A percentile compares a stretch with the other conserved stretches of the same genome.
Evolutionary conservation across 2,888 invertebrate genomes (phyloP).

Genomic region (Eutolmus rufibarbis): DNA sequence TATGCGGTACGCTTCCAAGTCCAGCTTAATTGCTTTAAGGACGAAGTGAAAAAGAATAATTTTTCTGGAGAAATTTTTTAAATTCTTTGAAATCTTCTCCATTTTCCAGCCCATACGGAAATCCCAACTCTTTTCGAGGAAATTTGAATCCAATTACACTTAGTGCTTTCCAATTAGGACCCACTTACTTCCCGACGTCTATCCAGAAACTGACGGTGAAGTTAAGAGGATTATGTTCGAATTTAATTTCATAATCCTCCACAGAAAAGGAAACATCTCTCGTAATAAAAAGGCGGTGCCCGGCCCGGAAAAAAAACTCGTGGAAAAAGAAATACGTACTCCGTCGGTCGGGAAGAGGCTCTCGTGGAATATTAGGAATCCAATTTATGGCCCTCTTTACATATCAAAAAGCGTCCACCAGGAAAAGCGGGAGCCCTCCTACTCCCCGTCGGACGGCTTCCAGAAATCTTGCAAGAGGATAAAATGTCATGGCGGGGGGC

Average conservation of each 20-base stretch:
- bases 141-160: background rate
- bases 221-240: background rate
- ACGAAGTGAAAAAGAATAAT: background rate
- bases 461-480: background rate
- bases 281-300: background rate
- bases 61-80: background rate
- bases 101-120: background rate
- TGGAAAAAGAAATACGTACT: background rate
- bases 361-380: slow-evolving; percentile 36
- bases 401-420: slow-evolving; percentile 34
- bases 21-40: background rate
- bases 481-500: background rate
- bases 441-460: background rate
- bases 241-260: slow-evolving; percentile 15
- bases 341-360: background rate
- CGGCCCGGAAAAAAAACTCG: background rate
- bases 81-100: background rate
- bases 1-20: background rate
- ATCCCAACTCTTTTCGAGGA: background rate
- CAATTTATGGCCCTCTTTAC: slow-evolving; percentile 37
- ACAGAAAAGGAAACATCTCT: background rate
- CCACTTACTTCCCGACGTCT: background rate
- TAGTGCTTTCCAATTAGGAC: background rate
- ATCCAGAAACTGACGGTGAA: background rate
- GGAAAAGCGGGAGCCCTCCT: background rate